phyloP scores from a whole-genome alignment of 1,140 invertebrate genomes.

The Hydropsyche tenuis region DNA sequence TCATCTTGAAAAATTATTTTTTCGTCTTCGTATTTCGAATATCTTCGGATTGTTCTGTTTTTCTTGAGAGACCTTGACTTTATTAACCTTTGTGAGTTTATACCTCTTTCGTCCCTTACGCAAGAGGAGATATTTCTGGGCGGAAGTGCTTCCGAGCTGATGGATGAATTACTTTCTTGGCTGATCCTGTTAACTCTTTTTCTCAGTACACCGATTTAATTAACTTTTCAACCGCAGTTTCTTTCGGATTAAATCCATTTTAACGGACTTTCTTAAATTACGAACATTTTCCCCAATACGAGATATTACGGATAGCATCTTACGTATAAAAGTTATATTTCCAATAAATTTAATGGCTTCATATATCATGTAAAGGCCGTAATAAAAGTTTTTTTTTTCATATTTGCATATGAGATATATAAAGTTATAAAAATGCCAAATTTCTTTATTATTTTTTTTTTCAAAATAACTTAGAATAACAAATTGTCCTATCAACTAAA shows the following conservation, averaged over 20 bases:
- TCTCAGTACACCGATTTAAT: not conserved
- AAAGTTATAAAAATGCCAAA: not conserved
- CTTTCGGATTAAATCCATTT: not conserved
- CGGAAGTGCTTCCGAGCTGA: slow-evolving; percentile 25
- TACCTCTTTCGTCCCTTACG: slow-evolving; percentile 5
- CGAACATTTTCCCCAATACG: too few species aligned
- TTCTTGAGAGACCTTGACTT: slow-evolving; percentile 10
- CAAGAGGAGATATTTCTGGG: not conserved
- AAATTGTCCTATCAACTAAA: not conserved
- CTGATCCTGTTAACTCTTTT: not conserved
- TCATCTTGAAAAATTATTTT: too few species aligned
- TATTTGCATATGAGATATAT: not conserved
- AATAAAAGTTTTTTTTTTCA: slow-evolving; percentile 11
- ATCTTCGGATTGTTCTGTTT: not conserved
- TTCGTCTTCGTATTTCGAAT: too few species aligned
- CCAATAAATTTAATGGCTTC: slow-evolving; percentile 47
- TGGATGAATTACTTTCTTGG: slow-evolving; percentile 28
- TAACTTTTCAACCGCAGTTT: not conserved
- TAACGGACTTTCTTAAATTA: too few species aligned
- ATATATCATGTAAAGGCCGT: not conserved
- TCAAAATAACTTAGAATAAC: not conserved
- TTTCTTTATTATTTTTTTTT: slow-evolving; percentile 9
- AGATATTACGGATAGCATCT: not conserved
- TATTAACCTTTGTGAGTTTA: not conserved
- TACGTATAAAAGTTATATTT: slow-evolving; percentile 44